These are phyloP conservation scores for Panagrolaimus sp. DNA, from an alignment of 1,140 invertebrate genomes.

Conservation along the genomic window DNA sequence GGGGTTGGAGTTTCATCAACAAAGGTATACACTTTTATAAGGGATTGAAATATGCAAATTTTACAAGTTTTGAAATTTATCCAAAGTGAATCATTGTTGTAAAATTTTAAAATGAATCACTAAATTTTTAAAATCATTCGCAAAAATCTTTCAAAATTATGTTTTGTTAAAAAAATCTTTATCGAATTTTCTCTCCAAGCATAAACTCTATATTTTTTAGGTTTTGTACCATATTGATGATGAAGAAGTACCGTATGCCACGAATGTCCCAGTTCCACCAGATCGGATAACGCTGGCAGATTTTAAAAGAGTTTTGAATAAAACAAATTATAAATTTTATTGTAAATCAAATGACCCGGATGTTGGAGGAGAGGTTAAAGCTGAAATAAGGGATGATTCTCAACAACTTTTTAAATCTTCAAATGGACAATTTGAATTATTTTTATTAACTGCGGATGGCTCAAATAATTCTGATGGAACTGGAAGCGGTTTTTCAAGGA, in stretches of 20 bases:
- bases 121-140: not conserved
- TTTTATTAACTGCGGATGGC: conserved; percentile 75
- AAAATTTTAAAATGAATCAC: not conserved
- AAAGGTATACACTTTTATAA: not conserved
- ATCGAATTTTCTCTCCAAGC: too few relatives aligned
- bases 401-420: conserved; percentile 80
- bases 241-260: conserved; percentile 95
- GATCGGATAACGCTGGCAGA: conserved; percentile 89
- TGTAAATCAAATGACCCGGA: conserved; percentile 99
- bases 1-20: not conserved
- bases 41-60: too few relatives aligned
- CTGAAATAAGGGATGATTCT: conserved; percentile 93
- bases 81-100: too few relatives aligned
- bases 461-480: conserved; percentile 69
- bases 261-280: conserved; percentile 88
- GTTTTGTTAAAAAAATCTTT: too few relatives aligned
- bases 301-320: conserved; percentile 97
- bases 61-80: too few relatives aligned
- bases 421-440: conserved; percentile 51
- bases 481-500: conserved; percentile 14
- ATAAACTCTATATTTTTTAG: conserved; percentile 31
- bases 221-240: conserved; percentile 88
- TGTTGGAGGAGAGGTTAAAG: conserved; percentile 90
- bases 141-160: not conserved
- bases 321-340: conserved; percentile 71